Conservation (phyloP, 2,113 vertebrate genomes). For the Pseudolaguvia tuberculata region DNA sequence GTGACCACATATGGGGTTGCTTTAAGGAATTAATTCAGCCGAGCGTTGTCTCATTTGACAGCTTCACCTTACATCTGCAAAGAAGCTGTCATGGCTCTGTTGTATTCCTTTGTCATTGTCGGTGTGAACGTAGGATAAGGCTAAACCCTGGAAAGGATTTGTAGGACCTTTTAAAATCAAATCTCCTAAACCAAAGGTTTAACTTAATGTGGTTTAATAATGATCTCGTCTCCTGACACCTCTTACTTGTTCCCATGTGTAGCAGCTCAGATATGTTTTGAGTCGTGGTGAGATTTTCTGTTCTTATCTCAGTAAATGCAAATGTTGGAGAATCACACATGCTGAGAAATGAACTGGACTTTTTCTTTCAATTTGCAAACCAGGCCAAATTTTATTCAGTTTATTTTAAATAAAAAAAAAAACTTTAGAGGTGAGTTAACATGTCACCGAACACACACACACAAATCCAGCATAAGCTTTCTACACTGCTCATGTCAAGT, state of each 20-base stretch:
- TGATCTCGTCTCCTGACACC: neutral
- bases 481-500: neutral
- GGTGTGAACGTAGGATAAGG: neutral
- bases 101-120: neutral
- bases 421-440: neutral
- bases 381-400: neutral
- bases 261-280: neutral
- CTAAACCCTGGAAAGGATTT: neutral
- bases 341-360: neutral
- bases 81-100: neutral
- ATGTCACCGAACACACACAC: neutral
- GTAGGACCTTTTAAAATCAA: no score
- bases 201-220: no score
- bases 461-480: conserved; percentile 15
- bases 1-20: neutral
- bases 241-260: neutral
- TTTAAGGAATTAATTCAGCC: neutral
- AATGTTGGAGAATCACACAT: neutral
- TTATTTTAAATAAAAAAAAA: neutral
- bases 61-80: neutral
- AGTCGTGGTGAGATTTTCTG: neutral
- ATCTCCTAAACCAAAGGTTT: no score
- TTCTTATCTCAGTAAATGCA: neutral
- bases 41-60: neutral
- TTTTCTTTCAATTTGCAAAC: neutral